Evolutionary conservation across 2,113 vertebrate species (phyloP), one percentile per base, ranked within the genome.

Genomic region (Carassius carassius): DNA sequence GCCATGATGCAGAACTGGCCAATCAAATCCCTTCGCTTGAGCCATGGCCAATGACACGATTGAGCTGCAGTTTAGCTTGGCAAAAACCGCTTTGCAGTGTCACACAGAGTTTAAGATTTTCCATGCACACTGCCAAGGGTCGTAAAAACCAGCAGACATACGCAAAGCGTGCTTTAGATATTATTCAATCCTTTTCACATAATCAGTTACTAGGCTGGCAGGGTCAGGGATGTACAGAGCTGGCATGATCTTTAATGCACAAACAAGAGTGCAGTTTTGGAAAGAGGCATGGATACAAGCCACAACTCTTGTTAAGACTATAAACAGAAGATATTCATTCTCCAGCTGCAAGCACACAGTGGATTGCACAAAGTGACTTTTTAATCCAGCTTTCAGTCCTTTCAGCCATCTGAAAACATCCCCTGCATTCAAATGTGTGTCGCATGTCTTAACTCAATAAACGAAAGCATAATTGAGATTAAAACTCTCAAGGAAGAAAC

Each of bases 171-270:
- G 16, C 70, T 83, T 51, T 56, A 41, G n/a, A 69, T 84, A 51
- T 23, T 76, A 49, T 47, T 84, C 44, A 78, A 73, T 79, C 80
- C n/a, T 32, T 67, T 69, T 5, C 37, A 47, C 23, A 84, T 83
- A 74, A 83, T 83, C 9, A 58, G 58, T 74, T 79, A 79, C 75
- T 87, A 54, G 84, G 73, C 69, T 84, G 41, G 54, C 84, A 60
- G 29, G 67, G 88, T 87, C 86, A 87, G 82, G 90, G 86, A 87
- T 72, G 76, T 72, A 21, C 67, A 44, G 88, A 6, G 25, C 75
- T 29, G 51, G 72, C 23, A 41, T 81, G 76, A 58, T 49, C 60
- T 78, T 41, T 72, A 67, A 35, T 56, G 63, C n/a, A 73, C 79
- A 82, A 65, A 82, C 58, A 65, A 65, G 65, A 35, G 8, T 3